A percentile compares a stretch with the other conserved stretches of the same genome.
phyloP scores from a whole-genome alignment of 2,113 vertebrate genomes.

The Pterocles orientalis region DNA sequence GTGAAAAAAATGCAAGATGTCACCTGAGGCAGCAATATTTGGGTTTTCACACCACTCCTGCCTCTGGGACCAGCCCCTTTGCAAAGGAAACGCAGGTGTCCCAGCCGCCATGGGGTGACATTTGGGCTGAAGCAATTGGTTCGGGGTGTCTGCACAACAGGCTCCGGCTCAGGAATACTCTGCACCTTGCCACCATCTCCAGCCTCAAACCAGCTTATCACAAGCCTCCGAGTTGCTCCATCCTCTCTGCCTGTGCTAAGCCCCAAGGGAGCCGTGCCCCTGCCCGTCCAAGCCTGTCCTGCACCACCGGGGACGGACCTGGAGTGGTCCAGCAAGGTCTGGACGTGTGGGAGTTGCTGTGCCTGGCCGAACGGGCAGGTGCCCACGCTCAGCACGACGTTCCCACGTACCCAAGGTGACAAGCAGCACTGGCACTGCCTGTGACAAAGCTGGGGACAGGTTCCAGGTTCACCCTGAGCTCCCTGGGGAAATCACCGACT shows the following conservation, averaged over 20 bases:
- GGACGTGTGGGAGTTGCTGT: neutral
- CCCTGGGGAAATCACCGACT: neutral
- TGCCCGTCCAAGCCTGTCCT: neutral
- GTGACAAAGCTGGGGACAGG: neutral
- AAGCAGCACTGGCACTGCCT: neutral
- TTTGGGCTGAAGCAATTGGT: neutral
- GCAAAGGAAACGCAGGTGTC: neutral
- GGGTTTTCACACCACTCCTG: neutral
- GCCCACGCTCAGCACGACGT: neutral
- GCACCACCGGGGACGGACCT: neutral
- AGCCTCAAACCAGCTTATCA: neutral
- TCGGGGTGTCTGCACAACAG: neutral
- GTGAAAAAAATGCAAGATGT: neutral
- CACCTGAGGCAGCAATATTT: neutral
- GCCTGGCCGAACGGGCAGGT: neutral
- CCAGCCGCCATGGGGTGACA: neutral
- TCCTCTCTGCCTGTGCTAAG: neutral
- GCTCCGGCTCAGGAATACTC: neutral
- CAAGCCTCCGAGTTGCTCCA: neutral
- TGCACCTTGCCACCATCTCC: neutral
- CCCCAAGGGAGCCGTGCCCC: neutral
- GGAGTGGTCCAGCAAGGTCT: neutral
- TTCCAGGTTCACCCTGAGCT: neutral
- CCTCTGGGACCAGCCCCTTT: neutral
- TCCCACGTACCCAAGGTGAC: rapidly evolving